Percentiles rank a stretch among this genome's conserved stretches.
Evolutionary conservation across 2,888 invertebrate species (phyloP).

Genomic region (Trissolcus japonicus): DNA sequence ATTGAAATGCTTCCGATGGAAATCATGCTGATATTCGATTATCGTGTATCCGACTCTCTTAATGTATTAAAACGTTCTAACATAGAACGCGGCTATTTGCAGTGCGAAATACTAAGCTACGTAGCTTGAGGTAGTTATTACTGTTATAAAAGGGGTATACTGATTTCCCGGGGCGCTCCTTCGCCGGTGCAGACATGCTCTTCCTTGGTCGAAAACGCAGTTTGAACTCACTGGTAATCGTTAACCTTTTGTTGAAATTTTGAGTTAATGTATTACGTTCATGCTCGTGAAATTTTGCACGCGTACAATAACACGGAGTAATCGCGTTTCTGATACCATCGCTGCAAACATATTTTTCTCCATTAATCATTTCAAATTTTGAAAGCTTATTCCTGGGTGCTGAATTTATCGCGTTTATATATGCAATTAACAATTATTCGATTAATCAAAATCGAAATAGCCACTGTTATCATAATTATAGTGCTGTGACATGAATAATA

Average conservation of each 20-base stretch:
- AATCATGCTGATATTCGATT: slow-evolving; percentile 52
- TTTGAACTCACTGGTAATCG: slow-evolving; percentile 47
- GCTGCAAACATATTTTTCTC: not conserved
- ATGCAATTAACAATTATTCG: slow-evolving; percentile 4
- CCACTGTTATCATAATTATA: slow-evolving; percentile 12
- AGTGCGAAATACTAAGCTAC: slow-evolving; percentile 45
- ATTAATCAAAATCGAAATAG: slow-evolving; percentile 19
- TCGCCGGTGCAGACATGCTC: slow-evolving; percentile 49
- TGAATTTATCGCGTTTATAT: not conserved
- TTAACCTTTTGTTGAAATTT: slow-evolving; percentile 50
- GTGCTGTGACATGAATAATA: slow-evolving; percentile 18
- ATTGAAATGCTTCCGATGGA: slow-evolving; percentile 31
- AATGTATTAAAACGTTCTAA: slow-evolving; percentile 48
- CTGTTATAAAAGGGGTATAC: slow-evolving; percentile 55
- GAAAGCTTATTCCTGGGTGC: not conserved
- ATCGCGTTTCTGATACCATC: too few relatives aligned
- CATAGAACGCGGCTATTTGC: slow-evolving; percentile 43
- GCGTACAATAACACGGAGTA: slow-evolving; percentile 13
- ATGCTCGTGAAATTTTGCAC: slow-evolving; percentile 20
- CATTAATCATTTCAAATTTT: not conserved
- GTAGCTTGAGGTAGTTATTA: slow-evolving; percentile 55
- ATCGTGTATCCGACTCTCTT: slow-evolving; percentile 30
- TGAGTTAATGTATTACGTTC: slow-evolving; percentile 26
- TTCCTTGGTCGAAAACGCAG: slow-evolving; percentile 51
- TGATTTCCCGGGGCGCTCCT: slow-evolving; percentile 58